A percentile compares a stretch with the other conserved stretches of the same genome.
phyloP scores from a whole-genome alignment of 1,140 invertebrate species.

The Proctacanthus coquilletti region DNA sequence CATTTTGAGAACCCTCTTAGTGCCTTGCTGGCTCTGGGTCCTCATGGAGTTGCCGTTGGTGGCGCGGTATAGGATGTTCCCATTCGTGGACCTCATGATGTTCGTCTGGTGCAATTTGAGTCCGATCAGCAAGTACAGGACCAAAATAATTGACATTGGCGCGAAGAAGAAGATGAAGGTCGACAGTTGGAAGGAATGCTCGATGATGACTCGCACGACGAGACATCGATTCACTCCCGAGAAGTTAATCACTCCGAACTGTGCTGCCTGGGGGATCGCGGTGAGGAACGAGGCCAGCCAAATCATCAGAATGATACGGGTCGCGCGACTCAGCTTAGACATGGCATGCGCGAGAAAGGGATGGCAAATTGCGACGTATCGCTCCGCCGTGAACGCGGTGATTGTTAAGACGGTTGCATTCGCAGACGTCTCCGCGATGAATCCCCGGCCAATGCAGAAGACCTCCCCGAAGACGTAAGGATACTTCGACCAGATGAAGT shows the following conservation, averaged over 20 bases:
- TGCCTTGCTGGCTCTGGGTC: constrained; percentile 17
- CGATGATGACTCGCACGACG: constrained; percentile 35
- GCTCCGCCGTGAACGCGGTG: constrained; percentile 84
- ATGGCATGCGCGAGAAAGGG: constrained; percentile 78
- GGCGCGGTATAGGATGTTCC: not conserved
- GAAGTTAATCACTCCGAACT: constrained; percentile 49
- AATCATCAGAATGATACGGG: constrained; percentile 51
- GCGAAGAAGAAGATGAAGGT: constrained; percentile 63
- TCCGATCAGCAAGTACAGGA: constrained; percentile 55
- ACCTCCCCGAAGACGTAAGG: constrained; percentile 75
- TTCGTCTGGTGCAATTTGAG: constrained; percentile 36
- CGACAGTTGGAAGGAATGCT: constrained; percentile 53
- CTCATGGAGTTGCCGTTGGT: not conserved
- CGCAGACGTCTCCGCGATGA: constrained; percentile 77
- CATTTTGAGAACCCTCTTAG: constrained; percentile 45
- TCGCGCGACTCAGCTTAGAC: constrained; percentile 55
- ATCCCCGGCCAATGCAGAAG: constrained; percentile 70
- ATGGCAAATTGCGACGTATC: constrained; percentile 89
- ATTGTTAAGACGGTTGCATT: constrained; percentile 89
- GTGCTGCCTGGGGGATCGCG: constrained; percentile 65
- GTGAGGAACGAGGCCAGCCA: constrained; percentile 55
- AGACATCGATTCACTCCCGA: constrained; percentile 34
- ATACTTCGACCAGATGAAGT: constrained; percentile 71
- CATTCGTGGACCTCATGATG: constrained; percentile 12
- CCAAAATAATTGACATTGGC: constrained; percentile 57